Conservation (phyloP, 1,140 invertebrate species). For the Telenomus remus region DNA sequence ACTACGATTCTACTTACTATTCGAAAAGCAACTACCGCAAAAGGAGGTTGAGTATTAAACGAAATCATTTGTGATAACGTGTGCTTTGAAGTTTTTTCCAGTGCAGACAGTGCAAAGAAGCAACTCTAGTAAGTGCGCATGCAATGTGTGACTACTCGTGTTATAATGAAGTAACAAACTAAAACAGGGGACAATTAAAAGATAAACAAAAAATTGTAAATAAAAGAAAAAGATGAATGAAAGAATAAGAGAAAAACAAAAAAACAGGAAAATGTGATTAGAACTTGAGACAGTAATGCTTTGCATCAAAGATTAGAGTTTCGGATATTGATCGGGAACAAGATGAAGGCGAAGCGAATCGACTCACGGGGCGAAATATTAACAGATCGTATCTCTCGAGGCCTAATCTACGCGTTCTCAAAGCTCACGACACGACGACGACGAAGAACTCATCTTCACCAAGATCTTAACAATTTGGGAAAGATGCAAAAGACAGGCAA, state of each 20-base stretch:
- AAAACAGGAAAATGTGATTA: constrained; percentile 35
- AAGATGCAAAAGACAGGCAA: constrained; percentile 47
- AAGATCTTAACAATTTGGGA: constrained; percentile 7
- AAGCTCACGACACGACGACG: constrained; percentile 38
- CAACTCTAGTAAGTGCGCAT: constrained; percentile 49
- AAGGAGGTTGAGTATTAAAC: constrained; percentile 28
- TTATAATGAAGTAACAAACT: constrained; percentile 34
- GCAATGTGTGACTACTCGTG: constrained; percentile 53
- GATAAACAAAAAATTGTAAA: constrained; percentile 35
- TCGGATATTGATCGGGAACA: constrained; percentile 55
- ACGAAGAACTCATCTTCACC: constrained; percentile 34
- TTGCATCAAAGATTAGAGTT: constrained; percentile 44
- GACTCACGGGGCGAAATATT: constrained; percentile 63
- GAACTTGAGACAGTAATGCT: constrained; percentile 46
- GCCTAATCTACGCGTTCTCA: constrained; percentile 30
- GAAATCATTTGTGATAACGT: constrained; percentile 32
- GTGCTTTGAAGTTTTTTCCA: constrained; percentile 40
- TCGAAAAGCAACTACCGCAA: constrained; percentile 53
- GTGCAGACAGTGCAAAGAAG: constrained; percentile 48
- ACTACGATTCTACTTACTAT: constrained; percentile 45
- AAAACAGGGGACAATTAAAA: constrained; percentile 2
- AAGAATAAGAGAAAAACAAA: constrained; percentile 38
- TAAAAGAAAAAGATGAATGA: constrained; percentile 30
- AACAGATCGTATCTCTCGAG: constrained; percentile 21
- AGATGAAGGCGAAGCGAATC: constrained; percentile 67